Base-by-base conservation (phyloP, 2,888 invertebrate species). In the Spicauda simplicius region DNA sequence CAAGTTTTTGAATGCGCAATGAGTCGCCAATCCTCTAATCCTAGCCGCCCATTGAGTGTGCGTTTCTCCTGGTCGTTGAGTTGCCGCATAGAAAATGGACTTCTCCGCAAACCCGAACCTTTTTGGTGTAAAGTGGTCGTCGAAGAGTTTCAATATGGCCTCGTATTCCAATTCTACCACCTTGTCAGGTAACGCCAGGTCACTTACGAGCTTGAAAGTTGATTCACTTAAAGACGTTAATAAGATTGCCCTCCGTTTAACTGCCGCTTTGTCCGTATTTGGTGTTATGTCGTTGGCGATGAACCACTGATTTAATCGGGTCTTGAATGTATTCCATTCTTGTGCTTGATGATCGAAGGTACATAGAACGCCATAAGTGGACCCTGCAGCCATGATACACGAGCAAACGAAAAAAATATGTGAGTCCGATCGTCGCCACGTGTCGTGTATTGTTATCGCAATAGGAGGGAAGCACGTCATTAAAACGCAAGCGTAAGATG, bases 71-170 rank as follows among this genome's bases (percentile, higher is more conserved):
- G 63, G 65, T 20, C 55, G 20, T 45, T 63, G 62, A 14, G 45
- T 25, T 30, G 62, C 62, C 8, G 62, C 19, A 33, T 63, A 75
- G 58, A 25, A 25, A 25, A 25, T 25, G 2, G 25, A 45, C 56
- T 63, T 61, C 53, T 70, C 71, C 1, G 71, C 68, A 61, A 70
- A 73, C 12, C 64, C 63, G 25, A 65, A 63, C 54, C 65, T 52
- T 53, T n/a, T 72, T 73, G 71, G 71, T 25, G 67, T 72, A 54
- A 70, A 71, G 50, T 73, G 72, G 14, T 55, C 33, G 41, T 70
- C 69, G 16, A 73, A 41, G 16, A 69, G n/a, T 19, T 69, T 60
- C n/a, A 71, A 7, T 20, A 72, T 65, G 1, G 0, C 61, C 20
- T 68, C 70, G 58, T 69, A 71, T 8, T 58, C 57, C 25, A 71